Evolutionary conservation across 2,113 vertebrate species (phyloP), one percentile per base, ranked within the genome.

Genomic region (Rhabdornis inornatus): DNA sequence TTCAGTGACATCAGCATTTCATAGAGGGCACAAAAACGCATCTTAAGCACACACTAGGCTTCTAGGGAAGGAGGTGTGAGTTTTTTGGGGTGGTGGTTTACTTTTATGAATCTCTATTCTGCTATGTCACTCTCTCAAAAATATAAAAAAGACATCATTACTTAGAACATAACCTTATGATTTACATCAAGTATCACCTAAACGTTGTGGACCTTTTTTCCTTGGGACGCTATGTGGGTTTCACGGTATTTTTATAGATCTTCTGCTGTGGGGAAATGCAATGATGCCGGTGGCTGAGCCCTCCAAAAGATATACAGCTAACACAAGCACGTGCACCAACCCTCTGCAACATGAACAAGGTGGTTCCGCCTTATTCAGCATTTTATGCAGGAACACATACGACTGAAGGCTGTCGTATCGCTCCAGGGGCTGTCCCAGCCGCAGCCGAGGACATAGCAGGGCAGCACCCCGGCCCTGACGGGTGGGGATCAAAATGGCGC

Each of bases 361-460:
- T 4, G 22, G 3, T 15, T 33, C 23, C 11, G 4, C 55, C 8
- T 15, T 3, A 7, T 1, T 3, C 1, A 2, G 2, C 13, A 1
- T 1, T 4, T 6, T 0, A 9, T 2, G 3, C 2, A 5, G 1
- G 2, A 11, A 13, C 0, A 5, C 20, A 2, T 33, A 4, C 2
- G 11, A 5, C 3, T 0, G 40, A 3, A 13, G 33, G 17, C 47
- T 3, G 31, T 21, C 4, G 0, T 5, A 1, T 6, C 7, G 4
- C 2, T 11, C 55, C 10, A 8, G 12, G 15, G 4, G 6, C 33
- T 3, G 57, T 10, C 7, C 28, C 12, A 1, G 0, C 13, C 30
- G 13, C 11, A 9, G 13, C 24, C 1, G 31, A 14, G 9, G 6
- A 10, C 13, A 2, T 28, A 1, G 21, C 9, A 15, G 5, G 4